A percentile compares a stretch with the other conserved stretches of the same genome.
Conservation (phyloP, 2,113 vertebrate species). For the Centrocercus urophasianus region DNA sequence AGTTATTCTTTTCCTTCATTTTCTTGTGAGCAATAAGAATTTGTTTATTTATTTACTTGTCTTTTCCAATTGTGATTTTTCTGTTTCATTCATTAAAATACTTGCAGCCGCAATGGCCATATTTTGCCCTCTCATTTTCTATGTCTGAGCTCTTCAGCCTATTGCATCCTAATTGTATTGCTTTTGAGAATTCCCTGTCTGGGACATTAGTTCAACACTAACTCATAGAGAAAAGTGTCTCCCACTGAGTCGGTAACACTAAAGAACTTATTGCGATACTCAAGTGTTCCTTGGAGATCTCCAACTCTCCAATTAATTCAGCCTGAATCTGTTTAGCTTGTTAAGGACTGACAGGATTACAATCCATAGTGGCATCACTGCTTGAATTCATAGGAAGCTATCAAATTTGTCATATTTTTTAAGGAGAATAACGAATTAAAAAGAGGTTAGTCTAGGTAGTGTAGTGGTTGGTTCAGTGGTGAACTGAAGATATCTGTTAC, state of each 20-base stretch:
- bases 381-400: background rate
- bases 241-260: conserved; percentile 21
- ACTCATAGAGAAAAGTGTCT: background rate
- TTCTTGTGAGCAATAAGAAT: background rate
- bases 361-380: background rate
- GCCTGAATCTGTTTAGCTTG: conserved; percentile 13
- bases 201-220: background rate
- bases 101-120: background rate
- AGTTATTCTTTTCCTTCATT: background rate
- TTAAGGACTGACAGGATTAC: conserved; percentile 27
- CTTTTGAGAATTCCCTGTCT: conserved; percentile 16
- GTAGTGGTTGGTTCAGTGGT: background rate
- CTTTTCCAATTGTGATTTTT: background rate
- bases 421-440: background rate
- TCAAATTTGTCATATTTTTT: background rate
- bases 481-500: background rate
- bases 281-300: conserved; percentile 46
- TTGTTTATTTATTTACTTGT: background rate
- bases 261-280: conserved; percentile 15
- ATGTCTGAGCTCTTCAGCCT: background rate
- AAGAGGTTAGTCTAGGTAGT: background rate
- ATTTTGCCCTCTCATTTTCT: background rate
- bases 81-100: background rate
- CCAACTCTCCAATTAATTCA: background rate
- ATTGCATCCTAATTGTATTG: conserved; percentile 11